phyloP scores from a whole-genome alignment of 2,113 vertebrate species.

The Thunnus maccoyii region DNA sequence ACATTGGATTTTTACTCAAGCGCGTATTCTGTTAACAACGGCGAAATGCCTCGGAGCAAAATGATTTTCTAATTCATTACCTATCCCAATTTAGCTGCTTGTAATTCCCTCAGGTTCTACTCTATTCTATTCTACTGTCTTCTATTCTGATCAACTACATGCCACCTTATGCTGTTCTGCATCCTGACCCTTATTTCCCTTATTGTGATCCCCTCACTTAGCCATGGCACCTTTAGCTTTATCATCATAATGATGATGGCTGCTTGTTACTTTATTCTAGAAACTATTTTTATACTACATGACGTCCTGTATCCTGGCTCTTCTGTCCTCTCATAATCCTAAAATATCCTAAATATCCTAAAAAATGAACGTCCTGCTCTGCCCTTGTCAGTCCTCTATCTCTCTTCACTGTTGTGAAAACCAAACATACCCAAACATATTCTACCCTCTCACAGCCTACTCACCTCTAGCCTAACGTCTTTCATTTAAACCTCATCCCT shows the following conservation, averaged over 20 bases:
- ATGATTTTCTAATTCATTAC: constrained; percentile 73
- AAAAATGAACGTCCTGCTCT: not conserved
- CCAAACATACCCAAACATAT: not conserved
- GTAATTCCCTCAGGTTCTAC: constrained; percentile 43
- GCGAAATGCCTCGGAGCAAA: constrained; percentile 64
- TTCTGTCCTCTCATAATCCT: not conserved
- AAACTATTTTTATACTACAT: not conserved
- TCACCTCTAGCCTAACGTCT: not conserved
- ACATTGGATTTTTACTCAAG: constrained; percentile 64
- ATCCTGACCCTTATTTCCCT: too few species aligned
- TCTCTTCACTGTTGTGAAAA: constrained; percentile 20
- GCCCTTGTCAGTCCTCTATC: not conserved
- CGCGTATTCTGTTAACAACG: constrained; percentile 69
- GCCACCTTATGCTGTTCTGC: not conserved
- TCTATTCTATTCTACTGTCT: constrained; percentile 7
- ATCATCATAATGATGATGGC: not conserved
- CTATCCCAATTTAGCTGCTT: constrained; percentile 42
- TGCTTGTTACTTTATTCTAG: constrained; percentile 6
- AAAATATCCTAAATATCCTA: not conserved
- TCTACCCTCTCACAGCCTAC: not conserved
- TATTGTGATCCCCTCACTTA: not conserved
- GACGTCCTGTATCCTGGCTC: not conserved
- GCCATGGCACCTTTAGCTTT: not conserved
- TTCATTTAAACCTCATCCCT: too few species aligned
- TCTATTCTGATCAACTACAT: constrained; percentile 20